Conservation (phyloP, 1,140 invertebrate species). For the Cydia amplana region DNA sequence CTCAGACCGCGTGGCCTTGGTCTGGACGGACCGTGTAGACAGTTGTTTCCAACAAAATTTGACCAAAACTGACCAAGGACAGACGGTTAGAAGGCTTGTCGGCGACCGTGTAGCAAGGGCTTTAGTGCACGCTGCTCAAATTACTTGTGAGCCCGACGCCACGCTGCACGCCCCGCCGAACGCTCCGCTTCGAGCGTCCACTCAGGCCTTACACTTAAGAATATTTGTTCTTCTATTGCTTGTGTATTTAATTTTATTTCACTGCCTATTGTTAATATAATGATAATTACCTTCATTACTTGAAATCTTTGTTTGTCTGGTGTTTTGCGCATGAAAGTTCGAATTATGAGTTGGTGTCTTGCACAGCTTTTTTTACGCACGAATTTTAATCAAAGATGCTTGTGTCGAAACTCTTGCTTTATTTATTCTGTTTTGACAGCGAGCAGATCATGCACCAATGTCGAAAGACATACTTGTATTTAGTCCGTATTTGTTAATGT, state of each 20-base stretch:
- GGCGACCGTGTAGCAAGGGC: too few species aligned
- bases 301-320: constrained; percentile 16
- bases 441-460: not conserved
- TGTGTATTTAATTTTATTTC: constrained; percentile 22
- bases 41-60: too few species aligned
- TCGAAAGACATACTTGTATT: not conserved
- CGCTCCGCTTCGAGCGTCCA: too few species aligned
- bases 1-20: too few species aligned
- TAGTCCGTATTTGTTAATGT: not conserved
- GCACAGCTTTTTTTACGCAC: constrained; percentile 10
- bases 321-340: constrained; percentile 5
- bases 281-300: constrained; percentile 15
- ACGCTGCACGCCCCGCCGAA: too few species aligned
- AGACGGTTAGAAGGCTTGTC: too few species aligned
- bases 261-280: constrained; percentile 15
- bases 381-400: not conserved
- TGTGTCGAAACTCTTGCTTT: not conserved
- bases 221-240: constrained; percentile 15
- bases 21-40: too few species aligned
- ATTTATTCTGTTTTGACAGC: not conserved
- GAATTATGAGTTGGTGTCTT: not conserved
- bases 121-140: too few species aligned
- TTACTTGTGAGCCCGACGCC: too few species aligned
- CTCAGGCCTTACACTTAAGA: too few species aligned
- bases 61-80: too few species aligned